A percentile compares a stretch with the other conserved stretches of the same genome.
Conservation (phyloP, 2,888 invertebrate genomes). For the Plagodis dolabraria region DNA sequence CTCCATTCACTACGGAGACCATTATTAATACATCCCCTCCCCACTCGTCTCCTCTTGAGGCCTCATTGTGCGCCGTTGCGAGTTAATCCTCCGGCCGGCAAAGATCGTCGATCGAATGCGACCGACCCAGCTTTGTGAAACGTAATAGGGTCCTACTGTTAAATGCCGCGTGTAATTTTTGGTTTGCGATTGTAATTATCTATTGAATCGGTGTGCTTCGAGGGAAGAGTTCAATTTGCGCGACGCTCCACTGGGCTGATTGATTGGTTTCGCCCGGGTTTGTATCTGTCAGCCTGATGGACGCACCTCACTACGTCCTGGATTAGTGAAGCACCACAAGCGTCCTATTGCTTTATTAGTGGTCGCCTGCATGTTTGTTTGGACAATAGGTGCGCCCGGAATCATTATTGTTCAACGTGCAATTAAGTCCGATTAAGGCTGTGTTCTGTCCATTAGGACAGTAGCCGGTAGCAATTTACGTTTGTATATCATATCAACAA, state of each 20-base stretch:
- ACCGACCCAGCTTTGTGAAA: conserved; percentile 75
- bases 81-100: conserved; percentile 79
- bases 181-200: conserved; percentile 83
- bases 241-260: conserved; percentile 74
- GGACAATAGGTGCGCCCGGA: conserved; percentile 24
- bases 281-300: conserved; percentile 70
- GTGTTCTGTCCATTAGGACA: conserved; percentile 20
- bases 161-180: conserved; percentile 82
- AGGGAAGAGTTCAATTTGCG: conserved; percentile 81
- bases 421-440: conserved; percentile 20
- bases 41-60: conserved; percentile 69
- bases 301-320: conserved; percentile 64
- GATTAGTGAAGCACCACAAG: conserved; percentile 65
- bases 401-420: conserved; percentile 26
- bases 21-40: conserved; percentile 82
- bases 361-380: conserved; percentile 31
- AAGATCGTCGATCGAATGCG: conserved; percentile 77
- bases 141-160: conserved; percentile 78
- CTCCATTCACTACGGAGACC: conserved; percentile 78
- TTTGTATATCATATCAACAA: too few species aligned
- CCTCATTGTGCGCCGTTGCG: conserved; percentile 74
- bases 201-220: conserved; percentile 71
- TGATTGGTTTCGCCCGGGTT: conserved; percentile 76
- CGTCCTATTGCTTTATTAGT: conserved; percentile 48
- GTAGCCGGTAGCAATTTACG: too few species aligned